phyloP scores from a whole-genome alignment of 2,888 invertebrate species.

The Lamellibrachia satsuma region DNA sequence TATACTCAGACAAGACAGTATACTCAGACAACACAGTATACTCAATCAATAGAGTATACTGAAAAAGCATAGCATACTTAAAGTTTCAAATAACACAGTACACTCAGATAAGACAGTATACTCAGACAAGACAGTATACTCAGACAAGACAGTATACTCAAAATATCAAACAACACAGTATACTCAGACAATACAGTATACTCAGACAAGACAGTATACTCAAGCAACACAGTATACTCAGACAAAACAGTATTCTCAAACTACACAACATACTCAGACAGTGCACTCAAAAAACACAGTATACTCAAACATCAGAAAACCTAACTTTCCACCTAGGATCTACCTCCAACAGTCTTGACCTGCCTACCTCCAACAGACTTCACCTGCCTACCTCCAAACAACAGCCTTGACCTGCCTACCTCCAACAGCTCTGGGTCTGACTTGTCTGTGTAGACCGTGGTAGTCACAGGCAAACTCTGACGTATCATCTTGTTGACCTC shows the following conservation, averaged over 20 bases:
- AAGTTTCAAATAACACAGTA: background rate
- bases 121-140: background rate
- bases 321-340: too few species aligned
- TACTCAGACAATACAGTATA: background rate
- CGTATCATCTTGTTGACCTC: slow-evolving; percentile 77
- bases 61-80: background rate
- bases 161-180: background rate
- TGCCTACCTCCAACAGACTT: slow-evolving; percentile 66
- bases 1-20: background rate
- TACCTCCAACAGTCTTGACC: background rate
- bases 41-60: background rate
- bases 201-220: too few species aligned
- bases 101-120: background rate
- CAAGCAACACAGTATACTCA: too few species aligned
- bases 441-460: slow-evolving; percentile 72
- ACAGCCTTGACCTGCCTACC: slow-evolving; percentile 47
- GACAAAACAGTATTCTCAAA: background rate
- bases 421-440: slow-evolving; percentile 72
- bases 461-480: slow-evolving; percentile 73
- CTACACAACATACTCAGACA: too few species aligned
- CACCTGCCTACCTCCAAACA: slow-evolving; percentile 47
- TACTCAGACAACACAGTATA: background rate
- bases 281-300: background rate
- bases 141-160: too few species aligned
- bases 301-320: too few species aligned